Base-by-base conservation (phyloP, 1,140 invertebrate species). In the Drosophila lacteicornis region DNA sequence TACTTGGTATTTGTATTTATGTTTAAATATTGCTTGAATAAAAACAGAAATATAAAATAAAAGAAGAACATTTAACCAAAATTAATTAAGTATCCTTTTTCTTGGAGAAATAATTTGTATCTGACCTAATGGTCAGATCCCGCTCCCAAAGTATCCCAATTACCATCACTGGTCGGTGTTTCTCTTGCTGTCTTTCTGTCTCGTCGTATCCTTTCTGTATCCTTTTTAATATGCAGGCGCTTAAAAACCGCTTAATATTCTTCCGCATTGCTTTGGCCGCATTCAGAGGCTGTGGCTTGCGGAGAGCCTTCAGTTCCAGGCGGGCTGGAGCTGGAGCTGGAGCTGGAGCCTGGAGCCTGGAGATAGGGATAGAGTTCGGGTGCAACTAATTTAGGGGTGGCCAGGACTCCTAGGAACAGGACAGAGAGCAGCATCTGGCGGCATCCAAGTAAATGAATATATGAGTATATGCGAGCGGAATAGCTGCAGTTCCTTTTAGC, bases 181-280 rank as follows among this genome's bases (percentile, higher is more conserved):
- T 59, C n/a, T 61, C 42, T 43, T 27, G 9, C 46, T 43, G 15
- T 38, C 42, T 40, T 36, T 25, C 47, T 51, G 75, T 33, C 51
- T 59, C 13, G 22, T 5, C 30, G 46, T 59, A 67, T 82, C 59
- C 57, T 69, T 71, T 74, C 49, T 45, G 45, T 60, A 67, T 84
- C 50, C 62, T 75, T 77, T 84, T 80, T 87, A 83, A 87, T 88
- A 80, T 84, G 84, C 85, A 88, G 75, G 70, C 84, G 79, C 81
- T 88, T 90, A 90, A 90, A 88, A 88, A 76, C 78, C 85, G 84
- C 78, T 88, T 88, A 90, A 88, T 88, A 88, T 88, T 88, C 84
- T 88, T 88, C 84, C 84, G 84, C 84, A 88, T 88, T 88, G 85
- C 84, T 88, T 79, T 88, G 85, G 84, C 85, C 84, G 84, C 84